phyloP scores from a whole-genome alignment of 37 sponge, comb jelly and placozoan genomes.

The Dysidea cf. avara region DNA sequence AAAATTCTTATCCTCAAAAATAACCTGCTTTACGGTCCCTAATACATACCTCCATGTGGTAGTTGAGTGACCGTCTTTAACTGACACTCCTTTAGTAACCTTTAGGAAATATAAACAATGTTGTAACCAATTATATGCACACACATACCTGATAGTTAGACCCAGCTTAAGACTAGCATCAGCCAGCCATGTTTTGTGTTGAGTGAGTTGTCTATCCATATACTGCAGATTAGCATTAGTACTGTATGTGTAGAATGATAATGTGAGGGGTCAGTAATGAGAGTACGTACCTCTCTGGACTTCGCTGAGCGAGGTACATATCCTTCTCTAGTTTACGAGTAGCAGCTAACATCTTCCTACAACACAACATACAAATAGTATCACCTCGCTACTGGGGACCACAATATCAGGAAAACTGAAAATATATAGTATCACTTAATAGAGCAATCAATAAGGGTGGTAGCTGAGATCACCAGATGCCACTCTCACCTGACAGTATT shows the following conservation, averaged over 20 bases:
- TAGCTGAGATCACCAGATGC: too few species aligned
- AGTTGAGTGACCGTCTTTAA: not conserved
- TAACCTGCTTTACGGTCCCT: too few species aligned
- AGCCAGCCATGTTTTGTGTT: slow-evolving; percentile 59
- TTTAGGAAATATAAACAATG: slow-evolving; percentile 2
- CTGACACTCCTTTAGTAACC: slow-evolving; percentile 4
- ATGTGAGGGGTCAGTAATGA: too few species aligned
- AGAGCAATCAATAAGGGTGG: too few species aligned
- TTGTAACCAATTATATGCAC: not conserved
- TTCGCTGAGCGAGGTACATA: slow-evolving; percentile 34
- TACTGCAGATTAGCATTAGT: too few species aligned
- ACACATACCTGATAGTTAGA: slow-evolving; percentile 48
- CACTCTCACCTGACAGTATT: slow-evolving; percentile 72
- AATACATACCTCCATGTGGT: not conserved
- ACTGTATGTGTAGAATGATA: too few species aligned
- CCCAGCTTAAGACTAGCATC: slow-evolving; percentile 59
- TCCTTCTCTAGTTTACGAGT: slow-evolving; percentile 43
- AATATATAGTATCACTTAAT: too few species aligned
- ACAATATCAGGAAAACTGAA: too few species aligned
- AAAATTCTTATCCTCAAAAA: too few species aligned
- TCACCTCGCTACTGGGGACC: too few species aligned
- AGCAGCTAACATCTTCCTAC: slow-evolving; percentile 42
- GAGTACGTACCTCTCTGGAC: too few species aligned
- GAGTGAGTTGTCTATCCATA: slow-evolving; percentile 37
- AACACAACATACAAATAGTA: not conserved